Evolutionary conservation across 2,888 invertebrate species (phyloP).

Genomic region (Spodoptera exigua): DNA sequence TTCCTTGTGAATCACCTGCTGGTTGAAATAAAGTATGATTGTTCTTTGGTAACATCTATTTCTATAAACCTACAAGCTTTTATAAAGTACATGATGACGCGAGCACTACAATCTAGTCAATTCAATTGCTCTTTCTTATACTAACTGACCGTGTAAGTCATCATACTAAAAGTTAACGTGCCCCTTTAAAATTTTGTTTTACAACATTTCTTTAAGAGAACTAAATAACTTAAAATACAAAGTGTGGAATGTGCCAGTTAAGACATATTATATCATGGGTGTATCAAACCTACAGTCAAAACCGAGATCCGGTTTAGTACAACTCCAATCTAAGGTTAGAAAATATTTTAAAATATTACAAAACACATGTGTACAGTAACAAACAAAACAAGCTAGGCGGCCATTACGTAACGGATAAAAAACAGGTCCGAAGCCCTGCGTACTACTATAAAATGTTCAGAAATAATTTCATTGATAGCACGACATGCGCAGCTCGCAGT

Average conservation of each 20-base stretch:
- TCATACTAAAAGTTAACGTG: no score
- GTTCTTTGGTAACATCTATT: constrained; percentile 24
- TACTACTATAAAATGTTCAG: constrained; percentile 58
- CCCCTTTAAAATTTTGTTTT: no score
- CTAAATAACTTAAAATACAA: constrained; percentile 1
- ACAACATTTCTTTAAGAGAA: no score
- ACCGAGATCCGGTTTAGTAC: constrained; percentile 55
- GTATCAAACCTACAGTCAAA: constrained; percentile 46
- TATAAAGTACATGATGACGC: constrained; percentile 2
- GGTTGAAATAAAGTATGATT: constrained; percentile 19
- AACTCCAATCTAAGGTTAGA: constrained; percentile 51
- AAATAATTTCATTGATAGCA: constrained; percentile 65
- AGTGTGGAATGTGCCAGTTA: constrained; percentile 17
- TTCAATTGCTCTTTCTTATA: not conserved
- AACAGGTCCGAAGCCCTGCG: constrained; percentile 58
- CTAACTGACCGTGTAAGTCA: no score
- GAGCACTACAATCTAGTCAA: not conserved
- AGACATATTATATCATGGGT: constrained; percentile 17
- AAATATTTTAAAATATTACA: constrained; percentile 56
- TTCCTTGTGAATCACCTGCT: constrained; percentile 40
- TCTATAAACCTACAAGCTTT: constrained; percentile 9
- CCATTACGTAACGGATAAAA: constrained; percentile 54
- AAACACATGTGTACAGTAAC: constrained; percentile 54
- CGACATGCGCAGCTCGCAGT: constrained; percentile 59
- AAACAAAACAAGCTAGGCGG: constrained; percentile 48